phyloP scores from a whole-genome alignment of 2,797 vertebrate genomes.

The Poecilia picta region DNA sequence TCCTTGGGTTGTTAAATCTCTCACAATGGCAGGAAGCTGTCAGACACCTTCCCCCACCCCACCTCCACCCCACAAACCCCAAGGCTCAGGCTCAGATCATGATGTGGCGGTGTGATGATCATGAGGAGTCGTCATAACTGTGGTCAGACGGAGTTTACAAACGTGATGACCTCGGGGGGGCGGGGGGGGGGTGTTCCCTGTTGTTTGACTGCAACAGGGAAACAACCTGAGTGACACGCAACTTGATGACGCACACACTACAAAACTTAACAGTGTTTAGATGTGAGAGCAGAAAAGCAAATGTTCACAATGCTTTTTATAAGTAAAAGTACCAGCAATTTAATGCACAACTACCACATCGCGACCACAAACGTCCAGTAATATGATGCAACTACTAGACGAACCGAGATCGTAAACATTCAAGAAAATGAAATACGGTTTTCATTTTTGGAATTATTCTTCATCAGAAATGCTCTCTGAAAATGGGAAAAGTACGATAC shows the following conservation, averaged over 20 bases:
- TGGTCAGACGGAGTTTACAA: background rate
- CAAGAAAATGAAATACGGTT: background rate
- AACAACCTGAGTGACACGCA: background rate
- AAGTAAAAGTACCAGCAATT: background rate
- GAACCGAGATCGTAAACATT: background rate
- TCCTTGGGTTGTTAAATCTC: constrained; percentile 70
- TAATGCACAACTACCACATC: background rate
- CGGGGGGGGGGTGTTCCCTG: no score
- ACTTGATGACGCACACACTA: background rate
- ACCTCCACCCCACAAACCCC: background rate
- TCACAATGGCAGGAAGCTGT: constrained; percentile 82
- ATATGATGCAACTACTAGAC: background rate
- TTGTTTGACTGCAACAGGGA: background rate
- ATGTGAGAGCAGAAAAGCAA: background rate
- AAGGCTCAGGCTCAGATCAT: constrained; percentile 63
- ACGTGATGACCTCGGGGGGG: background rate
- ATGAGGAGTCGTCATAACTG: background rate
- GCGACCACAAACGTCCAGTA: background rate
- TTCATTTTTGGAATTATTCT: background rate
- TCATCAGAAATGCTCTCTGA: background rate
- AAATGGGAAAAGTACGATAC: background rate
- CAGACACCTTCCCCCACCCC: constrained; percentile 33
- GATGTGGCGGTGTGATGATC: constrained; percentile 34
- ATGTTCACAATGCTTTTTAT: background rate
- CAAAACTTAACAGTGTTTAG: background rate